Percentiles rank a stretch among this genome's conserved stretches.
phyloP scores from a whole-genome alignment of 1,140 invertebrate genomes.

The Gonatopus flavifemur region DNA sequence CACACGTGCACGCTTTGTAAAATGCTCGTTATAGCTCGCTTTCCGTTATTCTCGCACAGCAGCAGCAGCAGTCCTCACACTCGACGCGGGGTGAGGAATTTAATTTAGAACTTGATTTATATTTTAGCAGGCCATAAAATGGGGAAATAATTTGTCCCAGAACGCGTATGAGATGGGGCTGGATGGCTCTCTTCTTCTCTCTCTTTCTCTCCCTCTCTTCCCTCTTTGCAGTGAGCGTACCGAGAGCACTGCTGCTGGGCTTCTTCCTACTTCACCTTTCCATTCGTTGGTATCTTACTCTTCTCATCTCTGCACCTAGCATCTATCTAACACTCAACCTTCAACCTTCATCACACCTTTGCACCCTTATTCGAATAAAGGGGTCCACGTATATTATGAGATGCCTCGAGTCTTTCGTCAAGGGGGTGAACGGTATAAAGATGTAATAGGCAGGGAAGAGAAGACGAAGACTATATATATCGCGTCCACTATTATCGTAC shows the following conservation, averaged over 20 bases:
- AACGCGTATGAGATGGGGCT: constrained; percentile 48
- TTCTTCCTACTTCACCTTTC: not conserved
- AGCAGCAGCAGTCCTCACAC: too few species aligned
- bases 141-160: constrained; percentile 55
- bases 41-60: too few species aligned
- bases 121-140: constrained; percentile 56
- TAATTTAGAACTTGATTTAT: constrained; percentile 58
- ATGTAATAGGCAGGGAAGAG: too few species aligned
- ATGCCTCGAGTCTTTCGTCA: too few species aligned
- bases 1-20: constrained; percentile 42
- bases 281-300: not conserved
- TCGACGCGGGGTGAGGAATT: constrained; percentile 45
- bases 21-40: constrained; percentile 50
- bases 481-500: too few species aligned
- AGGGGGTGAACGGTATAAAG: too few species aligned
- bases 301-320: constrained; percentile 1
- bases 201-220: not conserved
- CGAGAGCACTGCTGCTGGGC: too few species aligned
- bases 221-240: too few species aligned
- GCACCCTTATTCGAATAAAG: too few species aligned
- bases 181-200: constrained; percentile 3
- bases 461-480: too few species aligned
- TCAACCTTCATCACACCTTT: constrained; percentile 12
- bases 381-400: too few species aligned
- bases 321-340: constrained; percentile 2